These are phyloP conservation scores for Eurypyga helias DNA, from an alignment of 2,113 vertebrate genomes.

Conservation along the genomic window DNA sequence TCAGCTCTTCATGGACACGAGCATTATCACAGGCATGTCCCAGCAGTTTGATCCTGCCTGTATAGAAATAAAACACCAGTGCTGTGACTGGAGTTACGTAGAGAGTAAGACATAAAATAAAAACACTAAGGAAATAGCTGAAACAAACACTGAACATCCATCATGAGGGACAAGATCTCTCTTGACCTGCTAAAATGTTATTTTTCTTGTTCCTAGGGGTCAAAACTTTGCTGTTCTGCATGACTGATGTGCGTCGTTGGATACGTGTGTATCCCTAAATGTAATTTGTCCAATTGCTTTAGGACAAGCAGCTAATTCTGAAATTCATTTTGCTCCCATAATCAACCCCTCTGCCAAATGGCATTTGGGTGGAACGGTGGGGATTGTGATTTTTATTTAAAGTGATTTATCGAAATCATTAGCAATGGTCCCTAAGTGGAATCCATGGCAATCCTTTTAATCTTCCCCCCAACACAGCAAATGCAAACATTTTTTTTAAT, in stretches of 20 bases:
- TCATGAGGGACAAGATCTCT: background rate
- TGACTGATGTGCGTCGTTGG: background rate
- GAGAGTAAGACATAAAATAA: background rate
- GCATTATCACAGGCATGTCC: background rate
- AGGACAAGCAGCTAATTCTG: slow-evolving; percentile 48
- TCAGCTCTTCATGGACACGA: background rate
- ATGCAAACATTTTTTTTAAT: slow-evolving; percentile 50
- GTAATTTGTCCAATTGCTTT: slow-evolving; percentile 47
- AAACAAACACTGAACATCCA: background rate
- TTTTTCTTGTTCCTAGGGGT: slow-evolving; percentile 14
- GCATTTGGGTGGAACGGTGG: slow-evolving; percentile 30
- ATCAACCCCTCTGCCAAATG: slow-evolving; percentile 48
- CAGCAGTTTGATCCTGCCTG: background rate
- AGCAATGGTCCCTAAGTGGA: slow-evolving; percentile 25
- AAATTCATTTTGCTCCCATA: slow-evolving; percentile 46
- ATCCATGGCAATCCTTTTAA: slow-evolving; percentile 47
- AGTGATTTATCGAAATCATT: slow-evolving; percentile 55
- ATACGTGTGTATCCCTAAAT: slow-evolving; percentile 8
- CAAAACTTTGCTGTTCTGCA: background rate
- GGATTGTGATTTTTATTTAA: slow-evolving; percentile 60
- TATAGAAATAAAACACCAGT: background rate
- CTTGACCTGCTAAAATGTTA: background rate
- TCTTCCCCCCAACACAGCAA: slow-evolving; percentile 16
- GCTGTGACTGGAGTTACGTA: background rate
- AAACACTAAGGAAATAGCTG: background rate